phyloP scores from a whole-genome alignment of 2,113 vertebrate species.

The Ramphastos sulfuratus region DNA sequence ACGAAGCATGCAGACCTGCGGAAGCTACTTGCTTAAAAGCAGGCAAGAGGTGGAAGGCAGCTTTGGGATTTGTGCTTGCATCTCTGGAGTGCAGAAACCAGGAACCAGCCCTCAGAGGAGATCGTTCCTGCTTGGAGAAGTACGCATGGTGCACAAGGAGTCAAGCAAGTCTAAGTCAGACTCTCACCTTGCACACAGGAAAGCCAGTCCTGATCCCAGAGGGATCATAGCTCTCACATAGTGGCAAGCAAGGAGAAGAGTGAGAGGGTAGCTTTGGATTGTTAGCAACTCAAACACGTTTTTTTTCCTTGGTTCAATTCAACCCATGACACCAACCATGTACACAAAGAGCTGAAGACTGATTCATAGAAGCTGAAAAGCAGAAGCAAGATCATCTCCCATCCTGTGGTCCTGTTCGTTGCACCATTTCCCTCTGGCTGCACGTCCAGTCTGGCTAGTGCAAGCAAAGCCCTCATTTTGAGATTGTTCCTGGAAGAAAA shows the following conservation, averaged over 20 bases:
- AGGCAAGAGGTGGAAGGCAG: fast-evolving
- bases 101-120: neutral
- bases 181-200: neutral
- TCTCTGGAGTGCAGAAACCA: fast-evolving
- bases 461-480: neutral
- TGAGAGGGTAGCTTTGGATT: neutral
- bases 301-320: neutral
- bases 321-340: neutral
- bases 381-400: neutral
- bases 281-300: fast-evolving
- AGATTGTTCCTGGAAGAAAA: neutral
- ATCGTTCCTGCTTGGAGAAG: neutral
- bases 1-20: neutral
- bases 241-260: too few relatives aligned
- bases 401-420: neutral
- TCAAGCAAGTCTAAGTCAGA: fast-evolving
- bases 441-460: fast-evolving
- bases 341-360: neutral
- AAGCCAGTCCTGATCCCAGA: neutral
- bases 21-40: neutral
- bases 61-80: neutral
- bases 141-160: fast-evolving
- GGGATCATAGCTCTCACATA: neutral
- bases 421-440: neutral
- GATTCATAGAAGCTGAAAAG: neutral